Conservation (phyloP, 1,140 invertebrate genomes). For the Trachymyrmex septentrionalis region DNA sequence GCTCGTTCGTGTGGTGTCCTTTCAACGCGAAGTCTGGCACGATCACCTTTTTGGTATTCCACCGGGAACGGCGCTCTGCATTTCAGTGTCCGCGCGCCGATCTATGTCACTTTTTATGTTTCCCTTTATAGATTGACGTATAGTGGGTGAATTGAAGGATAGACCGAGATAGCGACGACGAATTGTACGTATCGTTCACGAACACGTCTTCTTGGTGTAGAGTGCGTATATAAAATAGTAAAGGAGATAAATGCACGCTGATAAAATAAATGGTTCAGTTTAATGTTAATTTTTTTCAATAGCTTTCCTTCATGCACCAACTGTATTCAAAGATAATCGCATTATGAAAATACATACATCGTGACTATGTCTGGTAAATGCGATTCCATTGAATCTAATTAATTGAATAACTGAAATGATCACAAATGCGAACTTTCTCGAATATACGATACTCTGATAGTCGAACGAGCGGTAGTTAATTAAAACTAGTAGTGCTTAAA, state of each 20-base stretch:
- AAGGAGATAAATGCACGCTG: background rate
- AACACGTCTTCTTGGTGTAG: background rate
- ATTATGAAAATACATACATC: background rate
- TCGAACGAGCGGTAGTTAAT: background rate
- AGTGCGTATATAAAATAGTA: background rate
- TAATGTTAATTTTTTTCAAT: constrained; percentile 16
- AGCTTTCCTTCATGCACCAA: background rate
- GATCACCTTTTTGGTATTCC: constrained; percentile 59
- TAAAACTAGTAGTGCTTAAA: background rate
- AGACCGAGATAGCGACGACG: constrained; percentile 39
- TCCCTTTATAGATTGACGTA: constrained; percentile 13
- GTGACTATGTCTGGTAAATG: background rate
- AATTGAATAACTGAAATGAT: background rate
- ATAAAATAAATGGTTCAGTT: constrained; percentile 1
- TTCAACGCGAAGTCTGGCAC: constrained; percentile 23
- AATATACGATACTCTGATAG: background rate
- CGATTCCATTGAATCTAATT: background rate
- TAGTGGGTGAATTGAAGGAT: constrained; percentile 22
- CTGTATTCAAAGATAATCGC: background rate
- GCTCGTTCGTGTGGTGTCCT: constrained; percentile 25
- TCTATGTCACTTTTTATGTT: constrained; percentile 49
- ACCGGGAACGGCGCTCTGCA: constrained; percentile 13
- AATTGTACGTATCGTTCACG: constrained; percentile 15
- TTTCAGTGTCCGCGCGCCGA: constrained; percentile 28
- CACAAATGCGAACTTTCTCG: background rate